Evolutionary conservation across 2,888 invertebrate species (phyloP).

Genomic region (Latrodectus hesperus): DNA sequence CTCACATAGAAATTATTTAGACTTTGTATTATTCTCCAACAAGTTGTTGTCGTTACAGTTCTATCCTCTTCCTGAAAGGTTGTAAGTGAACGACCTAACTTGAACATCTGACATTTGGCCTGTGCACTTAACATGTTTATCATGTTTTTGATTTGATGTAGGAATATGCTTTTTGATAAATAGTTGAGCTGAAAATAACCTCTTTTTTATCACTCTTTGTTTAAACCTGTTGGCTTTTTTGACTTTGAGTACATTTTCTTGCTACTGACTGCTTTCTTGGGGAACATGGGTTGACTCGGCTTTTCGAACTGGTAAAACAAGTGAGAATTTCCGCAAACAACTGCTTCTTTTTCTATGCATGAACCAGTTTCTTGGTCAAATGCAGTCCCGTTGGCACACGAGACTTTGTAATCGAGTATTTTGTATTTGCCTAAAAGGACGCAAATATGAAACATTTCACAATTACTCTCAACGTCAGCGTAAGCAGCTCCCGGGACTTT

Average conservation of each 20-base stretch:
- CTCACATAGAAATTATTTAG: too few species aligned
- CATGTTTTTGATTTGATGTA: conserved; percentile 20
- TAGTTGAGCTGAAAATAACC: conserved; percentile 29
- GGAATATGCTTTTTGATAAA: conserved; percentile 36
- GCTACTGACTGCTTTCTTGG: conserved; percentile 51
- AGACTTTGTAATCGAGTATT: conserved; percentile 69
- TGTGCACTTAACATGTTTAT: conserved; percentile 20
- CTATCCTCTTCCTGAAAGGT: background rate
- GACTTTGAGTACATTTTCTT: conserved; percentile 44
- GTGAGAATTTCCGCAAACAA: conserved; percentile 61
- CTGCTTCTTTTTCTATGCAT: conserved; percentile 57
- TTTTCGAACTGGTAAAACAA: conserved; percentile 62
- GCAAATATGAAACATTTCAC: conserved; percentile 70
- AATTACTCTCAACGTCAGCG: conserved; percentile 69
- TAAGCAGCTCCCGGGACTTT: conserved; percentile 70
- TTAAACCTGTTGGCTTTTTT: conserved; percentile 24
- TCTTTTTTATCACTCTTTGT: conserved; percentile 44
- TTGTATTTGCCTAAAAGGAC: conserved; percentile 69
- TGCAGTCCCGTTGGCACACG: conserved; percentile 68
- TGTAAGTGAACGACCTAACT: background rate
- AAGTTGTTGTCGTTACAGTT: too few species aligned
- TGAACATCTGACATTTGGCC: conserved; percentile 36
- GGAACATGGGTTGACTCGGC: conserved; percentile 38
- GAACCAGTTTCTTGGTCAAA: conserved; percentile 69
- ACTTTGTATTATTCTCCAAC: too few species aligned